A percentile compares a stretch with the other conserved stretches of the same genome.
Conservation (phyloP, 2,888 invertebrate genomes). For the Thymelicus acteon region DNA sequence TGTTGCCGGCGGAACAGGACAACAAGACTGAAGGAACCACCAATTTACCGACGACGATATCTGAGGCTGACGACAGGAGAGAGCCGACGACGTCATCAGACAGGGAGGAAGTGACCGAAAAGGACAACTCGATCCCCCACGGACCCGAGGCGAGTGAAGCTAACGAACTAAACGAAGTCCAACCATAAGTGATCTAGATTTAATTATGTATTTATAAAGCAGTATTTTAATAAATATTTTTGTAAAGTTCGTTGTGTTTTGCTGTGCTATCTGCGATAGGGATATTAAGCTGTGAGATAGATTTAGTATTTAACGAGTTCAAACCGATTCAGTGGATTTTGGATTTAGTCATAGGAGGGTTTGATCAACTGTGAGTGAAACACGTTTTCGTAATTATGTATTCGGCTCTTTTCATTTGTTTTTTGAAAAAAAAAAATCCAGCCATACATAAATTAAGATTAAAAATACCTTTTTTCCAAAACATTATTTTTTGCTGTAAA, state of each 20-base stretch:
- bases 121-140: conserved; percentile 71
- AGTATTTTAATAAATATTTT: conserved; percentile 81
- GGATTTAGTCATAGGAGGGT: not conserved
- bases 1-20: conserved; percentile 25
- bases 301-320: not conserved
- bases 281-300: conserved; percentile 7
- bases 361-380: not conserved
- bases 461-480: no score
- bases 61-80: conserved; percentile 58
- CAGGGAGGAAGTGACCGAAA: conserved; percentile 63
- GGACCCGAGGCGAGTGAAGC: conserved; percentile 60
- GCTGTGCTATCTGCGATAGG: conserved; percentile 37
- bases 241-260: conserved; percentile 63
- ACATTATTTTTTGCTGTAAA: not conserved
- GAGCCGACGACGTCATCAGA: conserved; percentile 64
- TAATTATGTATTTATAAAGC: conserved; percentile 73
- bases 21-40: conserved; percentile 39
- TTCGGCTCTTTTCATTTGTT: no score
- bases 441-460: no score
- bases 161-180: conserved; percentile 52
- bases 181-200: conserved; percentile 69
- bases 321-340: not conserved
- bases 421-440: no score
- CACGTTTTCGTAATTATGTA: not conserved
- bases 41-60: conserved; percentile 37